Percentiles rank a stretch among this genome's conserved stretches.
Evolutionary conservation across 2,888 invertebrate genomes (phyloP).

Genomic region (Camponotus fellah): DNA sequence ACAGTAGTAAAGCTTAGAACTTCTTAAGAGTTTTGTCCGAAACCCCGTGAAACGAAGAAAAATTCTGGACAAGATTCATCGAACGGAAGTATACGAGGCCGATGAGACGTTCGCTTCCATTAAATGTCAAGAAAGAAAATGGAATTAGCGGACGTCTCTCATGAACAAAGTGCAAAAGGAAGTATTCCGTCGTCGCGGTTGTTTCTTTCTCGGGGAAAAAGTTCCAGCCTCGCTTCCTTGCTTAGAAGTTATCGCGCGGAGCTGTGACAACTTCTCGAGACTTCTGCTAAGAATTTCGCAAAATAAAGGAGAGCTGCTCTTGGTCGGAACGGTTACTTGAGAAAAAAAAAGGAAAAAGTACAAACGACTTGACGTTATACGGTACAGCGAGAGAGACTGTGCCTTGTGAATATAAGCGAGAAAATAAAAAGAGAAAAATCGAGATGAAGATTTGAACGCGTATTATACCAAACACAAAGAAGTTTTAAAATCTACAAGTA

Average conservation of each 20-base stretch:
- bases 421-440: conserved; percentile 37
- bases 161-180: conserved; percentile 56
- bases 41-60: conserved; percentile 40
- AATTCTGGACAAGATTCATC: conserved; percentile 51
- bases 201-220: conserved; percentile 56
- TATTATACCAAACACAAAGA: conserved; percentile 8
- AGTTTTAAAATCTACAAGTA: not conserved
- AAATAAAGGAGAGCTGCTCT: conserved; percentile 62
- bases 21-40: conserved; percentile 45
- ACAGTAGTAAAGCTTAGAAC: conserved; percentile 20
- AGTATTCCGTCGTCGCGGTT: conserved; percentile 56
- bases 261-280: conserved; percentile 60
- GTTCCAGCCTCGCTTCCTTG: conserved; percentile 58
- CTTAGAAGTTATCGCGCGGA: conserved; percentile 60
- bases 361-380: conserved; percentile 48
- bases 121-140: conserved; percentile 55
- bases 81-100: conserved; percentile 49
- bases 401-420: conserved; percentile 38
- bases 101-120: conserved; percentile 53
- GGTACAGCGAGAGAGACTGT: conserved; percentile 1
- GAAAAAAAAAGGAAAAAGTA: conserved; percentile 31
- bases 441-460: conserved; percentile 32
- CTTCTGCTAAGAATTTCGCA: conserved; percentile 62
- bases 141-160: conserved; percentile 56
- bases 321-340: conserved; percentile 50